Evolutionary conservation across 2,113 vertebrate species (phyloP).

Genomic region (Equus przewalskii): DNA sequence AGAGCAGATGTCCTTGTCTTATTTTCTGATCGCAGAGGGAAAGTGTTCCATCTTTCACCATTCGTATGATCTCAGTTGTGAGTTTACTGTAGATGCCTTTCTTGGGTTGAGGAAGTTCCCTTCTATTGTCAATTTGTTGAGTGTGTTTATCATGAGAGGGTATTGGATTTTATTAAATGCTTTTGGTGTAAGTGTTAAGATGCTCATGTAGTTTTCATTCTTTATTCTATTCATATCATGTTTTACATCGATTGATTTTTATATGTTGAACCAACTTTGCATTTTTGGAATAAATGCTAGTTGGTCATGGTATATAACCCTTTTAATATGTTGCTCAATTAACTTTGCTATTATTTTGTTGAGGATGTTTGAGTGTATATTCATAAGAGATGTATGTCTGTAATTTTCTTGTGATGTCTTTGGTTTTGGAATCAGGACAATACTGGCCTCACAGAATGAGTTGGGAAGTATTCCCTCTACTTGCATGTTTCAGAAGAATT

Average conservation of each 20-base stretch:
- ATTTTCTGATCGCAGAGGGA: background rate
- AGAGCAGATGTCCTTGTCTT: background rate
- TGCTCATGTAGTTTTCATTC: background rate
- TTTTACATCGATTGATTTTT: background rate
- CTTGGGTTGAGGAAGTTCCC: background rate
- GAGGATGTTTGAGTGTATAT: background rate
- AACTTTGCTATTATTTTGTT: background rate
- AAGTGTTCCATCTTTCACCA: background rate
- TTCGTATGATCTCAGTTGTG: background rate
- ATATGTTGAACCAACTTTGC: background rate
- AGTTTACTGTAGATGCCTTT: background rate
- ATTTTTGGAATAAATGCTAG: background rate
- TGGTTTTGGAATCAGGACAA: background rate
- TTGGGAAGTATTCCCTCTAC: background rate
- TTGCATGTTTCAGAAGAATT: background rate
- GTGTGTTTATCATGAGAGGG: background rate
- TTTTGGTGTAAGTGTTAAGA: background rate
- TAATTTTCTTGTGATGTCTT: background rate
- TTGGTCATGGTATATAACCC: background rate
- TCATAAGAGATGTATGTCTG: background rate
- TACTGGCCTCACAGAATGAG: background rate
- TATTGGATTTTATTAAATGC: background rate
- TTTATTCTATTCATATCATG: background rate
- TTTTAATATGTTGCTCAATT: background rate
- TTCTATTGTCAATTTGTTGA: background rate